These are phyloP conservation scores for Nymphalis urticae DNA, from an alignment of 2,888 invertebrate species.

Conservation along the genomic window DNA sequence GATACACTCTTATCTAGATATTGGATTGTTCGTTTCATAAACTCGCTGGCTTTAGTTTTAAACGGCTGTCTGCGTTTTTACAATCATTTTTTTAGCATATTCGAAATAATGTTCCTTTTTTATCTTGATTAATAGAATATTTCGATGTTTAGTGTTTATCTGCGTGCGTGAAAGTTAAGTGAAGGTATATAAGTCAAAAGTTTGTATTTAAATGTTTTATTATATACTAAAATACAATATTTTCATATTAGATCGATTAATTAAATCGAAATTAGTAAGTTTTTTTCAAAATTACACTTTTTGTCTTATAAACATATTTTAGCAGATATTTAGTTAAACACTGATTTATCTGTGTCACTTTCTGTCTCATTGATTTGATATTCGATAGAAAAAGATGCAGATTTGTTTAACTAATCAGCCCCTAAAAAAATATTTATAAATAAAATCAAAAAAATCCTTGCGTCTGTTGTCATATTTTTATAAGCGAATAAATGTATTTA, in stretches of 20 bases:
- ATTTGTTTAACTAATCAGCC: too few species aligned
- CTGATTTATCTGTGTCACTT: too few species aligned
- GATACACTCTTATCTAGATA: slow-evolving; percentile 36
- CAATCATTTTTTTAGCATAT: neutral
- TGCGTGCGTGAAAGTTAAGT: neutral
- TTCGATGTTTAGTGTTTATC: neutral
- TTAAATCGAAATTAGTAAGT: too few species aligned
- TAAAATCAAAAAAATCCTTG: too few species aligned
- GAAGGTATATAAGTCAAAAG: neutral
- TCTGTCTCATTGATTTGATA: too few species aligned
- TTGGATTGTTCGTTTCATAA: slow-evolving; percentile 37
- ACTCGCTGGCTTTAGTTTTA: slow-evolving; percentile 32
- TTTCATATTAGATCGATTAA: too few species aligned
- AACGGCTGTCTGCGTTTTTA: slow-evolving; percentile 23
- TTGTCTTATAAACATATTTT: too few species aligned
- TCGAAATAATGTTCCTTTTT: neutral
- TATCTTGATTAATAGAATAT: neutral
- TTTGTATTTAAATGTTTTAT: neutral
- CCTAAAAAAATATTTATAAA: too few species aligned
- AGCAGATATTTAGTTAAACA: too few species aligned
- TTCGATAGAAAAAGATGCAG: too few species aligned
- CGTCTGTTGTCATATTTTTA: neutral
- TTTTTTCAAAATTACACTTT: too few species aligned
- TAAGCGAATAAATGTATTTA: neutral
- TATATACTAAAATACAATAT: neutral